Evolutionary conservation across 2,113 vertebrate species (phyloP), one percentile per base, ranked within the genome.

Genomic region (Garra rufa): DNA sequence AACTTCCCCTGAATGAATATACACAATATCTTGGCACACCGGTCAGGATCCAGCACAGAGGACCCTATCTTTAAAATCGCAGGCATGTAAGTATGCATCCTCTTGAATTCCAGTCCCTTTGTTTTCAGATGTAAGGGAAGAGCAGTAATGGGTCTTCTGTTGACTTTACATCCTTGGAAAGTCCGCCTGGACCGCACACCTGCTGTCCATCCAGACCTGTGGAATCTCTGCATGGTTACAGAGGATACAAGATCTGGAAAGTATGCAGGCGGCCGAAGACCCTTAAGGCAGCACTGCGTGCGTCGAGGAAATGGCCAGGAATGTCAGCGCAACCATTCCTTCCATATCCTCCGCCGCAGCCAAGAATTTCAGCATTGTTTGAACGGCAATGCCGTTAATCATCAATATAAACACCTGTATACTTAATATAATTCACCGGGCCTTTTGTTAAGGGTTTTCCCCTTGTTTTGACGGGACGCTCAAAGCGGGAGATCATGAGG

Each of bases 151-250:
- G 87, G 85, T 93, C 91, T 88, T 92, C 91, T 89, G 87, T 92
- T 92, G 88, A 93, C 88, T 92, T 90, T 69, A 95, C 93, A 94
- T 94, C 94, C 93, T 94, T 92, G 92, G 92, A 93, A 94, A 94
- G 92, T 94, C 92, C 88, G 85, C 86, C 82, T 88, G 10, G 85
- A 88, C 89, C 85, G 91, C 91, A 57, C 94, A 95, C 94, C 94
- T 94, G 94, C 92, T 90, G 91, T 85, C 88, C 90, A 70, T 85
- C 55, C 38, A 86, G 91, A 70, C 88, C 44, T 74, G 69, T 83
- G 91, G 90, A 92, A 91, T 92, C 90, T 87, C 67, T 87, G 85
- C 4, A 48, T 83, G 83, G 70, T 77, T 77, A 74, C 4, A 76
- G 86, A 93, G 94, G 93, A 95, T 92, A 91, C 92, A 84, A 88